Evolutionary conservation across 1,140 invertebrate genomes (phyloP), one percentile per base, ranked within the genome.

Genomic region (Macrosteles quadrilineatus): DNA sequence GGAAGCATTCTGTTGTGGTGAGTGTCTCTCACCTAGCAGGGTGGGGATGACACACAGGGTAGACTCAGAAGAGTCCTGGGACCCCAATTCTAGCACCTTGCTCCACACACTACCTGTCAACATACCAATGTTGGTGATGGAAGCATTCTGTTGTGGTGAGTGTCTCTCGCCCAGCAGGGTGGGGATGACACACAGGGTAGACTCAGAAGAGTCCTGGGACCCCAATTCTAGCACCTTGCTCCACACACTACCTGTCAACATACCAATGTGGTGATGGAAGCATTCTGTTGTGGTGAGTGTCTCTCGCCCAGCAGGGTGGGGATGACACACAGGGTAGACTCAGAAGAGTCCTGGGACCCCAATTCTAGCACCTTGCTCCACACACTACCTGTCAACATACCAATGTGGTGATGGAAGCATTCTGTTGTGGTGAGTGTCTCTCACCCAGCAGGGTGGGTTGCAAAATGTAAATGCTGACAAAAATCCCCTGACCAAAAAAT

Each of bases 391-490:
- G 75, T 69, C 72, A 68, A 71, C 69, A 72, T 23, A 70, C 50
- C 50, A 36, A 45, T n/a, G n/a, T n/a, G n/a, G n/a, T n/a, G n/a
- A n/a, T n/a, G n/a, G n/a, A n/a, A n/a, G n/a, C n/a, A n/a, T n/a
- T n/a, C n/a, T n/a, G n/a, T n/a, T 88, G 84, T 29, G 91, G 90
- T 36, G 82, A 78, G 80, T 92, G 89, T 71, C 94, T 84, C 82
- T 96, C 94, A 0, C 92, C 93, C 69, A 91, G 85, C 50, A 95
- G 79, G 62, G 88, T 87, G 9, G 94, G 93, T n/a, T n/a, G n/a
- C n/a, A n/a, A n/a, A n/a, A n/a, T n/a, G n/a, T n/a, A n/a, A n/a
- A n/a, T n/a, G n/a, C n/a, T n/a, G n/a, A n/a, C n/a, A n/a, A n/a
- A n/a, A n/a, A n/a, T n/a, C n/a, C n/a, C n/a, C n/a, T n/a, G n/a